Evolutionary conservation across 2,888 invertebrate genomes (phyloP).

Genomic region (Drosophila paramelanica): DNA sequence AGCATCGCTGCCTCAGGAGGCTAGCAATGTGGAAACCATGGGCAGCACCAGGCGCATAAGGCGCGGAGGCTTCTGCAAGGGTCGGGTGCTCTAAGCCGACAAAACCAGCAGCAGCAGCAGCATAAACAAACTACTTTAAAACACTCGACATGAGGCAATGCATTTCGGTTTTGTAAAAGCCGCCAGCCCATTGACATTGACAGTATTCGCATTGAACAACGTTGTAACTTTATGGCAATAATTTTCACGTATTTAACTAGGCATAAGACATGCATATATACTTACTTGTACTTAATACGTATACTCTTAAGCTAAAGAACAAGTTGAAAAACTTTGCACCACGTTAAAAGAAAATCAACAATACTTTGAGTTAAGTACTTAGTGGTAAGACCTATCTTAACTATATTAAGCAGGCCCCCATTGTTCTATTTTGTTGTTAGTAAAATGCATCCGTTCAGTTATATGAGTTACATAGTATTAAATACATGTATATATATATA

Average conservation of each 20-base stretch:
- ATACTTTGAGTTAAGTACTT: constrained; percentile 32
- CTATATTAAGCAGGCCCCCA: constrained; percentile 27
- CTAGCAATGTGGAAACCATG: constrained; percentile 23
- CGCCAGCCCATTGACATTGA: constrained; percentile 34
- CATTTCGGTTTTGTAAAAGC: constrained; percentile 59
- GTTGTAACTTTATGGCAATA: constrained; percentile 82
- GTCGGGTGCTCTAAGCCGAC: constrained; percentile 58
- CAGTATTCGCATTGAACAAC: constrained; percentile 79
- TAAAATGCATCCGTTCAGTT: constrained; percentile 40
- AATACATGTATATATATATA: constrained; percentile 26
- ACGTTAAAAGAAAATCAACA: constrained; percentile 10
- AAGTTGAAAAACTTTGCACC: constrained; percentile 43
- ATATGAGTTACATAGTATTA: constrained; percentile 27
- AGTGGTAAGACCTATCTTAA: constrained; percentile 14
- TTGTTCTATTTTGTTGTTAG: constrained; percentile 41
- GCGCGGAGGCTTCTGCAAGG: constrained; percentile 81
- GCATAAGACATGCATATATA: constrained; percentile 34
- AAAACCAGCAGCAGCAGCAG: not conserved
- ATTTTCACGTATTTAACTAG: constrained; percentile 77
- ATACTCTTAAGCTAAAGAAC: constrained; percentile 24
- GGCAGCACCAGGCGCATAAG: constrained; percentile 56
- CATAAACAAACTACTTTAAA: constrained; percentile 5
- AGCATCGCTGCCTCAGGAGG: constrained; percentile 73
- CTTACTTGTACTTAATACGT: constrained; percentile 1
- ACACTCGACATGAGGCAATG: constrained; percentile 33